Conservation (phyloP, 1,140 invertebrate species). For the Chrysopa pallens region DNA sequence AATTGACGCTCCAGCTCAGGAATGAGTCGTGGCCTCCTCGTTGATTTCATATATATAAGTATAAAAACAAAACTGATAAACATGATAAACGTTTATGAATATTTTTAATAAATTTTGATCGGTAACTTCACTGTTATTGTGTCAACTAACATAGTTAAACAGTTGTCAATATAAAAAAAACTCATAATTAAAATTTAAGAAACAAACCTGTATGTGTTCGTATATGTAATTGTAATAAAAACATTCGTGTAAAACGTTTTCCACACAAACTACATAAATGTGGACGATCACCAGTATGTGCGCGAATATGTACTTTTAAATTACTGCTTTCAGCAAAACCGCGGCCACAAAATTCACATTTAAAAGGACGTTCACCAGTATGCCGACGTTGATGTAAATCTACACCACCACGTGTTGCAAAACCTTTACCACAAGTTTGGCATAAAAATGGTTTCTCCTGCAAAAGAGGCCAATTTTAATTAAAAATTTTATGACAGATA, state of each 20-base stretch:
- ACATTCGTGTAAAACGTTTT: constrained; percentile 3
- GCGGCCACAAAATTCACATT: constrained; percentile 13
- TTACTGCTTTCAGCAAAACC: constrained; percentile 19
- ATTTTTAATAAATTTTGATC: too few relatives aligned
- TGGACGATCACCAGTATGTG: constrained; percentile 14
- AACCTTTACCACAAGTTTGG: constrained; percentile 26
- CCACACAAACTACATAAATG: constrained; percentile 10
- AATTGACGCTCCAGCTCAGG: too few relatives aligned
- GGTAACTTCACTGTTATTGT: too few relatives aligned
- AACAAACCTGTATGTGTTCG: constrained; percentile 6
- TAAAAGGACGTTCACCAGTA: constrained; percentile 46
- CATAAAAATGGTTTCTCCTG: constrained; percentile 27
- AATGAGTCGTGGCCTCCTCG: too few relatives aligned
- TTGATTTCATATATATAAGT: too few relatives aligned
- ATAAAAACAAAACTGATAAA: too few relatives aligned
- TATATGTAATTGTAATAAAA: constrained; percentile 3
- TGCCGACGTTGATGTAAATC: constrained; percentile 40
- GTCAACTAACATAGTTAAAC: too few relatives aligned
- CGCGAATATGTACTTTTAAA: constrained; percentile 11
- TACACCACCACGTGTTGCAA: constrained; percentile 31
- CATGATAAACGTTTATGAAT: too few relatives aligned
- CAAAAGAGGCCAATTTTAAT: too few relatives aligned
- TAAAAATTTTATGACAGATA: too few relatives aligned
- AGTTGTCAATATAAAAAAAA: too few relatives aligned
- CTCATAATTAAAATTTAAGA: constrained; percentile 3